Base-by-base conservation (phyloP, 2,888 invertebrate species). In the Melinaea menophilus region DNA sequence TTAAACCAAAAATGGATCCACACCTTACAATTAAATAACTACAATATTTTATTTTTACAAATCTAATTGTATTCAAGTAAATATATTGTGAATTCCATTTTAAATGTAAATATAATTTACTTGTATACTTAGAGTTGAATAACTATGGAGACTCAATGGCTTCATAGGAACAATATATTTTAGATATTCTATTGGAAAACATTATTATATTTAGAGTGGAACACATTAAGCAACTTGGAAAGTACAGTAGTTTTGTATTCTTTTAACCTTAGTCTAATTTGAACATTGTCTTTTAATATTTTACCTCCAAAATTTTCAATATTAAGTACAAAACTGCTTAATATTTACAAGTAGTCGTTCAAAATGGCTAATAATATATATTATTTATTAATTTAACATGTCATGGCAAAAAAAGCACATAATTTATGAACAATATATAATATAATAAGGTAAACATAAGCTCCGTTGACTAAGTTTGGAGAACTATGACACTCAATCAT, bases 401-500 rank as follows among this genome's bases (percentile, higher is more conserved):
- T 31, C 51, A n/a, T 51, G 31, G 31, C 22, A 31, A 51, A 22
- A 31, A 22, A 51, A 22, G 51, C 51, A 51, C 31, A 31, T 51
- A 51, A 9, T 9, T 11, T 37, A 48, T 13, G 7, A 48, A 48
- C 22, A n/a, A 48, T 31, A 51, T 51, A 51, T 5, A 51, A 31
- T 5, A 51, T 31, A 31, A 51, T 11, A n/a, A n/a, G n/a, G n/a
- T n/a, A n/a, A n/a, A 51, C 5, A 51, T 51, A 31, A 51, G 51
- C 51, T 51, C 51, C n/a, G 22, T 51, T 5, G 41, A 41, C 7
- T 41, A 41, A 41, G 2, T 5, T 41, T 41, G 41, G 41, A 41
- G 11, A 41, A 9, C 41, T 9, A 41, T 7, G 41, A 41, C 37
- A 37, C 9, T 41, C 9, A 41, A 70, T 90, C 95, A 74, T 95